phyloP scores from a whole-genome alignment of 1,140 invertebrate genomes.

The Scaptodrosophila lebanonensis region DNA sequence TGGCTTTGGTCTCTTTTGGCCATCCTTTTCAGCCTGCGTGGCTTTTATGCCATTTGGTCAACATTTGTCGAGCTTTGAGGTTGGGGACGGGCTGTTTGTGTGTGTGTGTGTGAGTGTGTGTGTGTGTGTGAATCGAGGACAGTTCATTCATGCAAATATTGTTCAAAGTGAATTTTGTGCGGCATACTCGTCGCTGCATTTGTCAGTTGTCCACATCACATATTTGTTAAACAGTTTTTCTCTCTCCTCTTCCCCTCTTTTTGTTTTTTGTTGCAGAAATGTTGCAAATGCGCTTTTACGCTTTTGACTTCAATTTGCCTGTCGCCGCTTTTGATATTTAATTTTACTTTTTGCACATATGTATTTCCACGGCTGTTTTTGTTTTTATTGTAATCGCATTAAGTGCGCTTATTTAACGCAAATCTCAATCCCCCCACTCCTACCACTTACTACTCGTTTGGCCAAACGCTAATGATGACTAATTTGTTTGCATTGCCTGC shows the following conservation, averaged over 20 bases:
- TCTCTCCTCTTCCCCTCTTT: neutral
- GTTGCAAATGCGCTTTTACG: slow-evolving; percentile 76
- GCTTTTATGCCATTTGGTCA: slow-evolving; percentile 31
- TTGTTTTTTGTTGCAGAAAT: slow-evolving; percentile 36
- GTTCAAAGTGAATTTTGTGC: slow-evolving; percentile 59
- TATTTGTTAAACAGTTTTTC: neutral
- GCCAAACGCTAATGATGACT: slow-evolving; percentile 69
- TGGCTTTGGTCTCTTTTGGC: slow-evolving; percentile 8
- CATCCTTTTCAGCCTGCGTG: slow-evolving; percentile 6
- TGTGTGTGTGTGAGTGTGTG: neutral
- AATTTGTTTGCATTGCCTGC: slow-evolving; percentile 67
- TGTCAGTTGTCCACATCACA: slow-evolving; percentile 56
- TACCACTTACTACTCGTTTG: slow-evolving; percentile 24
- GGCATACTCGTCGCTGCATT: slow-evolving; percentile 46
- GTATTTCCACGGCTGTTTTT: slow-evolving; percentile 29
- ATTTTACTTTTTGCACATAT: slow-evolving; percentile 22
- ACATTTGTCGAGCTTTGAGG: slow-evolving; percentile 28
- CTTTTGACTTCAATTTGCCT: slow-evolving; percentile 63
- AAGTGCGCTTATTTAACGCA: slow-evolving; percentile 76
- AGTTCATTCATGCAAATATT: slow-evolving; percentile 66
- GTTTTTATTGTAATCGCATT: slow-evolving; percentile 72
- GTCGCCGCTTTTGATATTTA: slow-evolving; percentile 52
- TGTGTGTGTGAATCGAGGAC: slow-evolving; percentile 17
- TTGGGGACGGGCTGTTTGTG: slow-evolving; percentile 8
- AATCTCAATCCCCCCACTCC: slow-evolving; percentile 56